A percentile compares a stretch with the other conserved stretches of the same genome.
phyloP scores from a whole-genome alignment of 2,113 vertebrate genomes.

The Microcebus jonahi region DNA sequence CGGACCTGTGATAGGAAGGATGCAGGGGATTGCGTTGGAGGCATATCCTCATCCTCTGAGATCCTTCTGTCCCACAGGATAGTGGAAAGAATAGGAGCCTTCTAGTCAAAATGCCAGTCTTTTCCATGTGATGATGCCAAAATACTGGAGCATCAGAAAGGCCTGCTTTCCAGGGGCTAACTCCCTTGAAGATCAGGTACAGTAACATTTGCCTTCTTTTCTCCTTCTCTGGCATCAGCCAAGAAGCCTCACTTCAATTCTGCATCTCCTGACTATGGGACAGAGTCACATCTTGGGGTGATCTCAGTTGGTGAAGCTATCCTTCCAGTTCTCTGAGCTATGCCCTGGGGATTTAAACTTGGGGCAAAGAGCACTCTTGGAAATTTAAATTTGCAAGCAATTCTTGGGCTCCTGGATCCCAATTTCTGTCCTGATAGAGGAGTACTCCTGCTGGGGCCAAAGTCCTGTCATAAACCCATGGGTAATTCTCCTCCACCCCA shows the following conservation, averaged over 20 bases:
- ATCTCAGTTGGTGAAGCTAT: neutral
- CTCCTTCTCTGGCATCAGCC: neutral
- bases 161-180: neutral
- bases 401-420: neutral
- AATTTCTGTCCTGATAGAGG: neutral
- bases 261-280: neutral
- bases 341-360: neutral
- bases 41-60: neutral
- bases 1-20: neutral
- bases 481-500: neutral
- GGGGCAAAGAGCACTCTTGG: neutral
- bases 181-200: neutral
- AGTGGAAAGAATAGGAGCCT: neutral
- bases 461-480: neutral
- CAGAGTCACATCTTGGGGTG: neutral
- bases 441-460: neutral
- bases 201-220: neutral
- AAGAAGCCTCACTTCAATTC: neutral
- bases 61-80: neutral
- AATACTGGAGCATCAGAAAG: neutral
- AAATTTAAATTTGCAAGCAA: neutral
- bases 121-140: constrained; percentile 4
- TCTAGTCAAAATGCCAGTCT: neutral
- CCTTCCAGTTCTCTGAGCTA: neutral
- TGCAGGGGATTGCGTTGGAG: neutral